Conservation (phyloP, 1,140 invertebrate genomes). For the Drosophila trapezifrons region DNA sequence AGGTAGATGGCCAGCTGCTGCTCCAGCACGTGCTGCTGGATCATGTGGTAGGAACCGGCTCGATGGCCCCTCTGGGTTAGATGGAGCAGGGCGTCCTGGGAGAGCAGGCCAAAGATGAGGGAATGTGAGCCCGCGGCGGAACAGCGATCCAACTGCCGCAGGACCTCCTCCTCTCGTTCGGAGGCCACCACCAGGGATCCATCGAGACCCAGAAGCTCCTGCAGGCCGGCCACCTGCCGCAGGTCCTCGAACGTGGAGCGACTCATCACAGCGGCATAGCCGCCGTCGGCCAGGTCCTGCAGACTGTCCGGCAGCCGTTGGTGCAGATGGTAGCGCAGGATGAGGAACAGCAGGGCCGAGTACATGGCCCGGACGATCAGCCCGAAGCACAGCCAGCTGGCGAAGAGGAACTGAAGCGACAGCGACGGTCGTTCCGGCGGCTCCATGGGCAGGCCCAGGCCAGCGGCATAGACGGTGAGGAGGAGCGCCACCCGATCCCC, state of each 20-base stretch:
- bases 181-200: slow-evolving; percentile 28
- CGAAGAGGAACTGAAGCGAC: slow-evolving; percentile 45
- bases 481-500: slow-evolving; percentile 30
- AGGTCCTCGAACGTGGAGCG: slow-evolving; percentile 46
- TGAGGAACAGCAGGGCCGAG: slow-evolving; percentile 49
- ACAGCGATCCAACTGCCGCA: slow-evolving; percentile 31
- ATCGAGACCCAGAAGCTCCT: slow-evolving; percentile 7
- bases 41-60: slow-evolving; percentile 46
- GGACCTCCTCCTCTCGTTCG: slow-evolving; percentile 42
- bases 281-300: slow-evolving; percentile 22
- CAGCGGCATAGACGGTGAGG: slow-evolving; percentile 35
- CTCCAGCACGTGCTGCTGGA: slow-evolving; percentile 49
- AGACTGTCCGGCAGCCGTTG: slow-evolving; percentile 46
- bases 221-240: slow-evolving; percentile 34
- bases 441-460: slow-evolving; percentile 40
- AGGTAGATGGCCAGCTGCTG: slow-evolving; percentile 65
- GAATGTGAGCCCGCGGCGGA: slow-evolving; percentile 13
- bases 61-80: slow-evolving; percentile 21
- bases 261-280: slow-evolving; percentile 56
- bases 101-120: slow-evolving; percentile 38
- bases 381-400: slow-evolving; percentile 49
- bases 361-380: slow-evolving; percentile 61
- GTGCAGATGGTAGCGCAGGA: slow-evolving; percentile 57
- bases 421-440: slow-evolving; percentile 22
- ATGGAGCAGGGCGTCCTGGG: slow-evolving; percentile 45